Conservation (phyloP, 2,113 vertebrate genomes). For the Protomyctophum bolini region DNA sequence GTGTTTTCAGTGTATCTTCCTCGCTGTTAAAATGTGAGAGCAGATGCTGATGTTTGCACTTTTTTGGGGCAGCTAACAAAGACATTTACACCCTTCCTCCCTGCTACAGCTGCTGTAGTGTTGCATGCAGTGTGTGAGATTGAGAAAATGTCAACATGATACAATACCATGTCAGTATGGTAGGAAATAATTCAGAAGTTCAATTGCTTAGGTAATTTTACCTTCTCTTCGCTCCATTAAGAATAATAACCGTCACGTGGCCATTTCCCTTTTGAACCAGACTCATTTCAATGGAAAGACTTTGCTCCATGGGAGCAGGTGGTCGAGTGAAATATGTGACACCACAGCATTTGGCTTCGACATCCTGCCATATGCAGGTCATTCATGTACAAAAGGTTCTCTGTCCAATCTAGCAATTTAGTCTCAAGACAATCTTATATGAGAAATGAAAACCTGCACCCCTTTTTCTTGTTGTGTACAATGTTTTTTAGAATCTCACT, state of each 20-base stretch:
- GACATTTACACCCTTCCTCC: too few relatives aligned
- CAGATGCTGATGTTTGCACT: background rate
- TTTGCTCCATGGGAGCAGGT: conserved; percentile 35
- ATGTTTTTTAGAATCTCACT: conserved; percentile 86
- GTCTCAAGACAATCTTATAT: conserved; percentile 76
- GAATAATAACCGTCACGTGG: background rate
- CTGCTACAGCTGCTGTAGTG: background rate
- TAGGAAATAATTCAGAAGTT: too few relatives aligned
- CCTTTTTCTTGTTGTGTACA: conserved; percentile 84
- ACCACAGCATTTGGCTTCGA: conserved; percentile 53
- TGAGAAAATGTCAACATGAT: too few relatives aligned
- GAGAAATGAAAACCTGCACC: conserved; percentile 71
- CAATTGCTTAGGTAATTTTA: conserved; percentile 15
- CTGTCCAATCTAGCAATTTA: conserved; percentile 66
- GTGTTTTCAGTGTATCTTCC: background rate
- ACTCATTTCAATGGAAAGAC: background rate
- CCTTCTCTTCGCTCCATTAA: background rate
- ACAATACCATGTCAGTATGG: too few relatives aligned
- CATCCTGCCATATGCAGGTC: conserved; percentile 34
- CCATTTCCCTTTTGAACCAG: conserved; percentile 24
- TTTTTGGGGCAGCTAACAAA: too few relatives aligned
- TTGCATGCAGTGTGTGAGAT: too few relatives aligned
- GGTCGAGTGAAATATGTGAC: conserved; percentile 60
- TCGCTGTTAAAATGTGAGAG: background rate
- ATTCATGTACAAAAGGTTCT: conserved; percentile 62